Evolutionary conservation across 2,113 vertebrate genomes (phyloP).

Genomic region (Tenebrosternarchus preto): DNA sequence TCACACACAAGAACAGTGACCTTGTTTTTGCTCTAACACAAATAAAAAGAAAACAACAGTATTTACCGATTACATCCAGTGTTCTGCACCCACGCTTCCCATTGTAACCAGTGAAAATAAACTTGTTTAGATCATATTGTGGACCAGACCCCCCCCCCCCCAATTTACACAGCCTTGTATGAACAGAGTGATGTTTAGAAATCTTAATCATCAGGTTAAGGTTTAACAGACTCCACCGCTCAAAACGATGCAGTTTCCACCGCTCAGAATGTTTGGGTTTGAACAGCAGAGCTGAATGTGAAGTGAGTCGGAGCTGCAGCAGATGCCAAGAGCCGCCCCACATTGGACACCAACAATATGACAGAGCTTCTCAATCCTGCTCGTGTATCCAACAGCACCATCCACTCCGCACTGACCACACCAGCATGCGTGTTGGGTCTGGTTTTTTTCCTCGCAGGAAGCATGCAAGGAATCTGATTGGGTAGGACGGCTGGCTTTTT

Average conservation of each 20-base stretch:
- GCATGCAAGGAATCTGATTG: constrained; percentile 20
- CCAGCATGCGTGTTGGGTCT: background rate
- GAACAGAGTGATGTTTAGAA: background rate
- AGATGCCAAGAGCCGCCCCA: constrained; percentile 3
- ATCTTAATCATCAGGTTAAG: background rate
- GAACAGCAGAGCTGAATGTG: constrained; percentile 14
- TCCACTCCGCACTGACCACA: constrained; percentile 10
- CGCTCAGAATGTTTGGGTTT: constrained; percentile 11
- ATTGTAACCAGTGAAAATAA: background rate
- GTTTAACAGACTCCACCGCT: constrained; percentile 4
- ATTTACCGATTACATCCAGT: too few relatives aligned
- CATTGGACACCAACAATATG: constrained; percentile 11
- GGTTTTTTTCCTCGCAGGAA: constrained; percentile 6
- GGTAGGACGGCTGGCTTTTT: constrained; percentile 17
- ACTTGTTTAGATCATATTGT: background rate
- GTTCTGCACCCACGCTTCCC: too few relatives aligned
- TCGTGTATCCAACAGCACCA: constrained; percentile 11
- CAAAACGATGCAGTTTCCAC: background rate
- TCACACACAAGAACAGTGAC: constrained; percentile 12
- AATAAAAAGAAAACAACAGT: background rate
- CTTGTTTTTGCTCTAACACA: constrained; percentile 8
- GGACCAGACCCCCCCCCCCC: background rate
- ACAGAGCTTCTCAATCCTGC: constrained; percentile 13
- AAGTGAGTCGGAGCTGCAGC: constrained; percentile 19
- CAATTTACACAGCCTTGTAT: background rate